Conservation (phyloP, 2,113 vertebrate species). For the Chrysochloris asiatica region DNA sequence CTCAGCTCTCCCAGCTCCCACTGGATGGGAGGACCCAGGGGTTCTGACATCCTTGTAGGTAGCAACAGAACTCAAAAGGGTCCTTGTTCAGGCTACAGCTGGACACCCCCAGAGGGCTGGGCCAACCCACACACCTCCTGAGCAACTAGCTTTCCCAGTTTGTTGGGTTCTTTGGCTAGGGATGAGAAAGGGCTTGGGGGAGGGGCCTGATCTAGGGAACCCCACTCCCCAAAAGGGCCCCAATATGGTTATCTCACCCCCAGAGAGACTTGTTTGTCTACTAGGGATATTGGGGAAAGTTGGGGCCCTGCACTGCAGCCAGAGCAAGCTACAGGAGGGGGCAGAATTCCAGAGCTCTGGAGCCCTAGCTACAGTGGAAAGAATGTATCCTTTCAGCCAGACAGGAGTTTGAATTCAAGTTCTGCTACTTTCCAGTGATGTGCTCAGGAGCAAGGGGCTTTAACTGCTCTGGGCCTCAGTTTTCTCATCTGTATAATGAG, state of each 20-base stretch:
- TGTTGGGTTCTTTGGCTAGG: neutral
- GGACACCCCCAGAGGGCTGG: neutral
- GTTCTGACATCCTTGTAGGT: neutral
- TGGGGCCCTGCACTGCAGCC: too few relatives aligned
- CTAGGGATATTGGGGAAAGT: neutral
- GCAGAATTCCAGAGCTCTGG: neutral
- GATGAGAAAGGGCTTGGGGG: neutral
- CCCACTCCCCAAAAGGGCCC: neutral
- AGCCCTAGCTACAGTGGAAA: neutral
- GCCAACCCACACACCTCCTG: neutral
- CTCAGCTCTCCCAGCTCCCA: neutral
- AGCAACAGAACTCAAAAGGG: neutral
- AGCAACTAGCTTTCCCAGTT: neutral
- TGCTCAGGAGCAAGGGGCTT: neutral
- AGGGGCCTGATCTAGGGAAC: neutral
- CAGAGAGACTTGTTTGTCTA: neutral
- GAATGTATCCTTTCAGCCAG: neutral
- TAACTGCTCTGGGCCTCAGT: neutral
- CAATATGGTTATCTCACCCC: neutral
- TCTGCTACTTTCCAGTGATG: neutral
- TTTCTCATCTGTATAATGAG: neutral
- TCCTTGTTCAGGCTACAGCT: conserved; percentile 18
- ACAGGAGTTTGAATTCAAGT: neutral
- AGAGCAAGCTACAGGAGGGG: neutral
- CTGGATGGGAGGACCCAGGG: neutral